phyloP scores from a whole-genome alignment of 2,888 invertebrate genomes.

The Folsomia manolachei region DNA sequence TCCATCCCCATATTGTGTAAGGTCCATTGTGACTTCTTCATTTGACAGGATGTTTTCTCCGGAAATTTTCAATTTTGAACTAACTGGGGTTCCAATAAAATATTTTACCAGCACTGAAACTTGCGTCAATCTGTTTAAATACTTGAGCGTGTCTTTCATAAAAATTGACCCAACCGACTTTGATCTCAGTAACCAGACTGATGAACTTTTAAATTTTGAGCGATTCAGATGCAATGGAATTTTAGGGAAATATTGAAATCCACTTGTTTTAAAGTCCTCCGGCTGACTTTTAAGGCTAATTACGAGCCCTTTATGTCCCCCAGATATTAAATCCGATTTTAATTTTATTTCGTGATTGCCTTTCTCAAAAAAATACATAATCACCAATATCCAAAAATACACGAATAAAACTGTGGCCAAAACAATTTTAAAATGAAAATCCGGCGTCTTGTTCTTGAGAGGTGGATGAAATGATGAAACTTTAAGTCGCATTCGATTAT shows the following conservation, averaged over 20 bases:
- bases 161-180: slow-evolving; percentile 25
- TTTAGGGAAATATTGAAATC: slow-evolving; percentile 36
- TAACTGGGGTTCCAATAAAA: slow-evolving; percentile 36
- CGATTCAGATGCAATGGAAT: slow-evolving; percentile 30
- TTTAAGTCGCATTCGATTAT: neutral
- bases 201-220: slow-evolving; percentile 23
- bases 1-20: slow-evolving; percentile 41
- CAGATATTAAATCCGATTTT: neutral
- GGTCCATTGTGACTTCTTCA: slow-evolving; percentile 40
- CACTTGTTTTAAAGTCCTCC: slow-evolving; percentile 28
- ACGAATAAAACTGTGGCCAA: neutral
- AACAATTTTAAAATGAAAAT: neutral
- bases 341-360: neutral
- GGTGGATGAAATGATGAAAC: neutral
- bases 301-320: slow-evolving; percentile 16
- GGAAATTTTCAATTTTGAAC: slow-evolving; percentile 32
- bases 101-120: slow-evolving; percentile 44
- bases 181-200: slow-evolving; percentile 26
- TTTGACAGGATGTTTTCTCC: slow-evolving; percentile 34
- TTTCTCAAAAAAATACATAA: neutral
- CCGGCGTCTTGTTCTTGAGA: neutral
- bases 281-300: slow-evolving; percentile 32
- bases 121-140: slow-evolving; percentile 26
- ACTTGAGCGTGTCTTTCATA: slow-evolving; percentile 17
- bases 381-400: slow-evolving; percentile 5